Conservation (phyloP, 2,888 invertebrate genomes). For the Thymelicus sylvestris region DNA sequence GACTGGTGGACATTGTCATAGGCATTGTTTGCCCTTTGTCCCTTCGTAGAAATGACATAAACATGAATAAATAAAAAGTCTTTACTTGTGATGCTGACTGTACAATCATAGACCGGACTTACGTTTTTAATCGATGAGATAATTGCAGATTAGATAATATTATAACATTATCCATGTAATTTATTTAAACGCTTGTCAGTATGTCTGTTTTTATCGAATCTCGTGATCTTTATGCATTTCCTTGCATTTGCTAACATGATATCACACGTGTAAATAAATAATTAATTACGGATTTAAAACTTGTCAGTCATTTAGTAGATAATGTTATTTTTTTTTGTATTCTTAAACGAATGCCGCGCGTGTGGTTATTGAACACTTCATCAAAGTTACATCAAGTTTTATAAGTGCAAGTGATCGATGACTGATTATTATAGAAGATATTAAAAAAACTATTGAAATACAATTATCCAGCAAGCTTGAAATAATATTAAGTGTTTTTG, state of each 20-base stretch:
- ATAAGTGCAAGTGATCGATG: no score
- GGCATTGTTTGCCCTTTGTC: no score
- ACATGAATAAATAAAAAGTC: background rate
- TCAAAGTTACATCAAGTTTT: no score
- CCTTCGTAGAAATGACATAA: no score
- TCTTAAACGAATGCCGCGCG: no score
- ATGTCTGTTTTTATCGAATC: slow-evolving; percentile 20
- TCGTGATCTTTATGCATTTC: slow-evolving; percentile 9
- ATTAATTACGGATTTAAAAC: slow-evolving; percentile 2
- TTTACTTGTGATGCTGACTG: background rate
- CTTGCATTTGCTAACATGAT: slow-evolving; percentile 3
- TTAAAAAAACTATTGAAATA: no score
- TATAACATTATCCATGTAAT: background rate
- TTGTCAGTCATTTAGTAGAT: background rate
- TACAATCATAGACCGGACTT: background rate
- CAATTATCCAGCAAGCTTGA: no score
- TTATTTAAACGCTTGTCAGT: slow-evolving; percentile 20
- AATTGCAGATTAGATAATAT: slow-evolving; percentile 15
- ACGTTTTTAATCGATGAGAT: slow-evolving; percentile 9
- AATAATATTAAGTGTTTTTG: no score
- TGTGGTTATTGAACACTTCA: no score
- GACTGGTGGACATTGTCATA: no score
- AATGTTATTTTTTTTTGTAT: no score
- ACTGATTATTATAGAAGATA: no score
- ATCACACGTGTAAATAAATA: background rate